Evolutionary conservation across 2,797 vertebrate genomes (phyloP).

Genomic region (Lepilemur ruficaudatus): DNA sequence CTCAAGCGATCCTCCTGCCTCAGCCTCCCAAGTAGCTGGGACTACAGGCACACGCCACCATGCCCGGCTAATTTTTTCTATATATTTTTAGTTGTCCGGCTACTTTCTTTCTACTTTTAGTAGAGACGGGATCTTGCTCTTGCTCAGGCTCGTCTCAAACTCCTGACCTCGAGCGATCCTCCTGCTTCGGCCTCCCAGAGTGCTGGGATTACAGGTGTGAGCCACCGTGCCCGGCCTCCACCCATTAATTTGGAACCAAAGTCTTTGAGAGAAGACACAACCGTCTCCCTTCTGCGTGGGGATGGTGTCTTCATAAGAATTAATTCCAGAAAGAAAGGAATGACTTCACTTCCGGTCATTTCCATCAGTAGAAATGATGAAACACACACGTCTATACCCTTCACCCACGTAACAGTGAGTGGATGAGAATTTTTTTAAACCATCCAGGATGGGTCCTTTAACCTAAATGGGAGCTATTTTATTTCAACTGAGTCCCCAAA

Average conservation of each 20-base stretch:
- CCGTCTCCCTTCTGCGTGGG: not conserved
- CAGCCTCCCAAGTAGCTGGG: no score
- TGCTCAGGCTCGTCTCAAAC: no score
- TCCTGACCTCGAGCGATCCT: no score
- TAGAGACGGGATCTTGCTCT: no score
- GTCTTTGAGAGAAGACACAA: conserved; percentile 13
- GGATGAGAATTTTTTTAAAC: not conserved
- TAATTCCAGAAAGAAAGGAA: not conserved
- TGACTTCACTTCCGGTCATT: not conserved
- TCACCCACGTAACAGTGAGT: not conserved
- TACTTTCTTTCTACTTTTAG: no score
- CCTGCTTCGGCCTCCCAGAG: no score
- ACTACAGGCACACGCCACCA: no score
- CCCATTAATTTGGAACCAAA: not conserved
- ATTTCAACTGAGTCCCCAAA: conserved; percentile 7
- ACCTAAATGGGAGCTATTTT: not conserved
- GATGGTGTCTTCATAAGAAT: not conserved
- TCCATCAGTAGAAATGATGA: not conserved
- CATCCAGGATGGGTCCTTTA: not conserved
- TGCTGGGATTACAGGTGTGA: no score
- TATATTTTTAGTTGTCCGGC: no score
- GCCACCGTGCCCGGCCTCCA: not conserved
- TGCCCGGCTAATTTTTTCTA: no score
- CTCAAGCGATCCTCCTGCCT: no score
- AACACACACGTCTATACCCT: not conserved